These are phyloP conservation scores for Paragorgia papillata DNA, from an alignment of 92 coral and sea anemone species.

Conservation along the genomic window DNA sequence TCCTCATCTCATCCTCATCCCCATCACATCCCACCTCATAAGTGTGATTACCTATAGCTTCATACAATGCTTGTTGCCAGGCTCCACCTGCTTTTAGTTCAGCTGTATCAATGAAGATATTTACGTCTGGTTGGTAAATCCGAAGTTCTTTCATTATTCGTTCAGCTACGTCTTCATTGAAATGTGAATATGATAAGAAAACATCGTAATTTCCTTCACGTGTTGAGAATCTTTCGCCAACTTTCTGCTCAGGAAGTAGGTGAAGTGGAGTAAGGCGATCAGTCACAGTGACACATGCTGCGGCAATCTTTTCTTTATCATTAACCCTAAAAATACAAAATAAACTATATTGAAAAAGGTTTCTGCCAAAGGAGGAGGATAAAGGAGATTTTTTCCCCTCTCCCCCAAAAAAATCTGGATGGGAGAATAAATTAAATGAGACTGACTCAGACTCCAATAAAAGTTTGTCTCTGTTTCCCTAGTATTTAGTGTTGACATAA, in stretches of 20 bases:
- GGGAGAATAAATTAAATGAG: too few species aligned
- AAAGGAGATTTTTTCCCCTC: too few species aligned
- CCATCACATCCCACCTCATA: too few species aligned
- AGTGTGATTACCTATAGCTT: slow-evolving; percentile 71
- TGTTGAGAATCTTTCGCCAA: slow-evolving; percentile 27
- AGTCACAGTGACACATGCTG: slow-evolving; percentile 57
- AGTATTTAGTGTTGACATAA: too few species aligned
- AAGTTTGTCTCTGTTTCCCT: too few species aligned
- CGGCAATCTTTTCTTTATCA: slow-evolving; percentile 60
- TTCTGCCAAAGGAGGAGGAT: too few species aligned
- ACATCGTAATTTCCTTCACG: slow-evolving; percentile 66
- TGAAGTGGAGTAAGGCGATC: slow-evolving; percentile 14
- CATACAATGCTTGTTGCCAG: slow-evolving; percentile 89
- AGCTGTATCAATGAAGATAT: slow-evolving; percentile 83
- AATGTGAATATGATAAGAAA: slow-evolving; percentile 86
- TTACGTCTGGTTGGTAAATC: slow-evolving; percentile 61
- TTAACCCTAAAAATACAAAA: slow-evolving; percentile 47
- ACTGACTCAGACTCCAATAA: too few species aligned
- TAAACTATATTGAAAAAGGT: neutral
- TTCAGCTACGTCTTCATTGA: slow-evolving; percentile 65
- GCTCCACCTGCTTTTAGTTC: slow-evolving; percentile 83
- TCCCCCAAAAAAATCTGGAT: too few species aligned
- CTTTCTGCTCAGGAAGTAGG: neutral
- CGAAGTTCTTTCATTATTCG: slow-evolving; percentile 59
- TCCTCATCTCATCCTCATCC: too few species aligned